Conservation (phyloP, 2,797 vertebrate species). For the Hoplostethus atlanticus region DNA sequence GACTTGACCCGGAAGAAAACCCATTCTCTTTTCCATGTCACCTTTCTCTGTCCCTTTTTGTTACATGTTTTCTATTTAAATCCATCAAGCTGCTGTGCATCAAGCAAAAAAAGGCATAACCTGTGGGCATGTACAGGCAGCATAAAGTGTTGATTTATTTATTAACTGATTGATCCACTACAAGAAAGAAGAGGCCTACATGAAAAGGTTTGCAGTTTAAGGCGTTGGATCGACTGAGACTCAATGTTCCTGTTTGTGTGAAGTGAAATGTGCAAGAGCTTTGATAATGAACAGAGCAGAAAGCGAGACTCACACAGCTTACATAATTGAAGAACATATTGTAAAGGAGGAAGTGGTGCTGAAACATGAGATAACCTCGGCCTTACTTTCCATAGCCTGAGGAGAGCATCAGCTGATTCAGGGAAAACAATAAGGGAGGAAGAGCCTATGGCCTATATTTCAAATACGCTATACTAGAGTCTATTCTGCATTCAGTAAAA, state of each 20-base stretch:
- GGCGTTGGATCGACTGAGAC: conserved; percentile 28
- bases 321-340: conserved; percentile 77
- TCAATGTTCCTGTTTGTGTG: conserved; percentile 60
- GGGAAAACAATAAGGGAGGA: conserved; percentile 23
- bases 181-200: conserved; percentile 31
- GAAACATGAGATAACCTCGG: conserved; percentile 73
- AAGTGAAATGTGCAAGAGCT: conserved; percentile 63
- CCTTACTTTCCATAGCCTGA: conserved; percentile 60
- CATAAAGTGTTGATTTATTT: background rate
- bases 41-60: conserved; percentile 46
- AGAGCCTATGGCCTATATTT: conserved; percentile 1
- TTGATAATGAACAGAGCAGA: conserved; percentile 66
- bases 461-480: background rate
- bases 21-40: conserved; percentile 21
- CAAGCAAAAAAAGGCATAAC: conserved; percentile 31
- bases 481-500: background rate
- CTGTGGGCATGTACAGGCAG: conserved; percentile 14
- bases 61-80: conserved; percentile 50
- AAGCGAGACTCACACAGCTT: conserved; percentile 55
- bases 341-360: conserved; percentile 67
- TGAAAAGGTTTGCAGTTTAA: conserved; percentile 27
- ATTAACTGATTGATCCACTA: conserved; percentile 37
- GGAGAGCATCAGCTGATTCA: conserved; percentile 67
- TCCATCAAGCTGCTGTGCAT: conserved; percentile 26
- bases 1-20: conserved; percentile 45